A percentile compares a stretch with the other conserved stretches of the same genome.
Conservation (phyloP, 2,888 invertebrate species). For the Nezara viridula region DNA sequence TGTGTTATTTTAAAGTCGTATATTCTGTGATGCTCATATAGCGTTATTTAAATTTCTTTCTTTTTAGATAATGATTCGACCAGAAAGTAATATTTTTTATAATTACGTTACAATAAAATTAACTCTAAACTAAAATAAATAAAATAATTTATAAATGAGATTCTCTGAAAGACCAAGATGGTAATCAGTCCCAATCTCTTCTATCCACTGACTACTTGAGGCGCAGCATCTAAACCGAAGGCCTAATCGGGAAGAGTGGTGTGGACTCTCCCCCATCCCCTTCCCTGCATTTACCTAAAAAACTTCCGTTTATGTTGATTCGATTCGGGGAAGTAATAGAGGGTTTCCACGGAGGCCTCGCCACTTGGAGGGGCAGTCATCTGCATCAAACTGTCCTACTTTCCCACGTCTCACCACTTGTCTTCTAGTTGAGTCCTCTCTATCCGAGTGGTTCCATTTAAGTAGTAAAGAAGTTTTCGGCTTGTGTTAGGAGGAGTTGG, state of each 20-base stretch:
- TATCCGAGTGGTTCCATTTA: neutral
- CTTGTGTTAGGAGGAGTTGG: neutral
- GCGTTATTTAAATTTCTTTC: too few species aligned
- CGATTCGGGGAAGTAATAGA: constrained; percentile 42
- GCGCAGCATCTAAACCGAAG: neutral
- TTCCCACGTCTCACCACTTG: constrained; percentile 16
- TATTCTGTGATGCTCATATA: too few species aligned
- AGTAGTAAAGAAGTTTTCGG: constrained; percentile 25
- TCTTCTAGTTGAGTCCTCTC: neutral
- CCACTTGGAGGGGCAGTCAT: constrained; percentile 19
- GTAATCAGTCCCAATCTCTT: neutral
- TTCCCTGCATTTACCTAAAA: neutral
- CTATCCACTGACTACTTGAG: neutral
- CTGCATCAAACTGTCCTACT: constrained; percentile 47
- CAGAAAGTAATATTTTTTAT: too few species aligned
- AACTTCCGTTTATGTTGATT: constrained; percentile 42
- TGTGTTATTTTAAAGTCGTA: too few species aligned
- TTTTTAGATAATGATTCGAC: too few species aligned
- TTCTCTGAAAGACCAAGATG: too few species aligned
- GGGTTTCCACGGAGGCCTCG: neutral
- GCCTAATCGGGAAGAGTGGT: constrained; percentile 42
- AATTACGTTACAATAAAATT: too few species aligned
- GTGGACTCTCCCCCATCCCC: too few species aligned
- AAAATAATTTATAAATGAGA: too few species aligned
- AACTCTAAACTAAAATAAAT: too few species aligned